These are phyloP conservation scores for cattle (Bos taurus) DNA, from an alignment of 2,113 vertebrate species.

Conservation along the genomic window DNA sequence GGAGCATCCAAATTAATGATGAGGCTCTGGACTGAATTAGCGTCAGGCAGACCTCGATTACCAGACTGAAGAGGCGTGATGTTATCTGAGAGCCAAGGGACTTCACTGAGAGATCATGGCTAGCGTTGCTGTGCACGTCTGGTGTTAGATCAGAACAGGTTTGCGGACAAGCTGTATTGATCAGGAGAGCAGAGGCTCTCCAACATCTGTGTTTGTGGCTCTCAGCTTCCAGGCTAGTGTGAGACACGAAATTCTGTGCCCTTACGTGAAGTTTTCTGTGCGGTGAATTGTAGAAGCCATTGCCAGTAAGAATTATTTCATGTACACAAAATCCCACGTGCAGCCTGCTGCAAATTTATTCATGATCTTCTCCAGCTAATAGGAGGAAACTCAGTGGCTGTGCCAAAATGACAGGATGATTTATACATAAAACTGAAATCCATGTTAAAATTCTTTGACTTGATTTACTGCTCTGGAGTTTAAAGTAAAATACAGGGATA, in stretches of 20 bases:
- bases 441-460: slow-evolving; percentile 45
- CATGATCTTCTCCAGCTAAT: slow-evolving; percentile 70
- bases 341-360: slow-evolving; percentile 68
- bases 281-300: slow-evolving; percentile 61
- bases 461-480: slow-evolving; percentile 40
- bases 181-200: background rate
- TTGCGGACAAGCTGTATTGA: background rate
- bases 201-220: background rate
- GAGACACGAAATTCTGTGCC: slow-evolving; percentile 8
- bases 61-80: background rate
- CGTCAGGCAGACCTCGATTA: background rate
- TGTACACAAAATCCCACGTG: slow-evolving; percentile 58
- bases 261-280: slow-evolving; percentile 50
- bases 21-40: background rate
- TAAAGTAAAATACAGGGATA: background rate
- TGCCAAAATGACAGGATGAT: slow-evolving; percentile 57
- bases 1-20: background rate
- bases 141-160: background rate
- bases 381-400: slow-evolving; percentile 40
- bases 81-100: background rate
- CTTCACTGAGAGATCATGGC: background rate
- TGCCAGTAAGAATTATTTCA: slow-evolving; percentile 67
- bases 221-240: slow-evolving; percentile 28
- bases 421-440: slow-evolving; percentile 60
- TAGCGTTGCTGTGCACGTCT: fast-evolving